phyloP scores from a whole-genome alignment of 2,888 invertebrate genomes.

The Eupeodes luniger region DNA sequence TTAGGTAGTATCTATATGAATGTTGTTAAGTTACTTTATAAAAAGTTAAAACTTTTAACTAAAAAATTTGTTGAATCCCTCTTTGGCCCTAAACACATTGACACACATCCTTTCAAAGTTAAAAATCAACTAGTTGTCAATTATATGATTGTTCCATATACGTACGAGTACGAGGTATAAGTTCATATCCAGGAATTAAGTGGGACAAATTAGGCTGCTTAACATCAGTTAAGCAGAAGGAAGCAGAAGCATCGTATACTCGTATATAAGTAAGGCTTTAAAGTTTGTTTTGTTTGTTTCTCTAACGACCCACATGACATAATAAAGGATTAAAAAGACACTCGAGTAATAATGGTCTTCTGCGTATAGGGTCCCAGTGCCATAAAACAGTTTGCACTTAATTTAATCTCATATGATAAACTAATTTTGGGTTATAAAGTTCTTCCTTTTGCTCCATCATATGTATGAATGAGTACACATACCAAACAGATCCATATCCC shows the following conservation, averaged over 20 bases:
- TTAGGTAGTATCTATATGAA: background rate
- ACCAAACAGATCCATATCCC: background rate
- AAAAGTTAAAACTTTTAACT: constrained; percentile 20
- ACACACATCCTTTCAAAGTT: background rate
- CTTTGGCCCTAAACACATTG: background rate
- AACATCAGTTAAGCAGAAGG: background rate
- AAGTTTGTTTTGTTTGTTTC: constrained; percentile 42
- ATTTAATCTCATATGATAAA: constrained; percentile 74
- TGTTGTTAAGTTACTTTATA: background rate
- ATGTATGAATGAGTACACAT: background rate
- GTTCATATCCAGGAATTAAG: constrained; percentile 33
- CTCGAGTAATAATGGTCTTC: constrained; percentile 39
- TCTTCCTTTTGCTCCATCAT: background rate
- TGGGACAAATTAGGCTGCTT: constrained; percentile 44
- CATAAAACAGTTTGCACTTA: constrained; percentile 74
- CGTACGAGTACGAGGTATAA: no score
- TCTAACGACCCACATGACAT: constrained; percentile 66
- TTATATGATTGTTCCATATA: constrained; percentile 36
- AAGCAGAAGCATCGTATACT: background rate
- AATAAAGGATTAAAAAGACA: constrained; percentile 66
- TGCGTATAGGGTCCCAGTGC: constrained; percentile 50
- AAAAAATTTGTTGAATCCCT: background rate
- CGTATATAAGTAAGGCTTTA: constrained; percentile 5
- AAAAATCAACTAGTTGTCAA: constrained; percentile 72
- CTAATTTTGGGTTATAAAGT: constrained; percentile 66